Evolutionary conservation across 2,888 invertebrate species (phyloP), one percentile per base, ranked within the genome.

Genomic region (Brenthis ino): DNA sequence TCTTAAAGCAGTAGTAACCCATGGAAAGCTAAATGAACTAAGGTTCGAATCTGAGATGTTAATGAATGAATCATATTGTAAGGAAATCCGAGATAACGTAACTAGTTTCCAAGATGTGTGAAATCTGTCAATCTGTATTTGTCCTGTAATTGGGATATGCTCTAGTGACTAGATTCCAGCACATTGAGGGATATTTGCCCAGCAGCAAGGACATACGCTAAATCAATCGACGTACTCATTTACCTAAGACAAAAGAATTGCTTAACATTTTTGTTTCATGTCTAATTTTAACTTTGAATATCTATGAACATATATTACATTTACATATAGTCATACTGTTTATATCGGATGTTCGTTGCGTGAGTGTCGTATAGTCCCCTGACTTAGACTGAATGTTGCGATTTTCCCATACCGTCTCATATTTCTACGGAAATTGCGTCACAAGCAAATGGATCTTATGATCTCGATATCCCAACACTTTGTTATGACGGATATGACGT

Each of bases 291-390:
- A 6, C 16, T 20, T 54, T 8, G 12, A 12, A 57, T 11, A n/a
- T 43, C 43, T 6, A 60, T 28, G 28, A 5, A 28, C n/a, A 12
- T 48, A 48, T 48, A 14, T 48, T 61, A 12, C 50, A 16, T 28
- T 8, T 14, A 24, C 13, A 48, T 6, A 16, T 5, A 37, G 2
- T 20, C 16, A 53, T 24, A 63, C 14, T 54, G 43, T 63, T 82
- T 79, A 81, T 82, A 80, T 85, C 82, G 83, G 82, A 84, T 85
- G 87, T 84, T 84, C 80, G 83, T 84, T 85, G 86, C 89, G 88
- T 88, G 88, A 83, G 81, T 80, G 79, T 72, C 72, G 77, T 75
- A 79, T 78, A 75, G 79, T 80, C 79, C 70, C 57, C 73, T 65
- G 83, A 87, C 86, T 89, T 87, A 87, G 75, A 56, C 76, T 72